These are phyloP conservation scores for Athalia circularis DNA, from an alignment of 2,888 invertebrate species.

Conservation along the genomic window DNA sequence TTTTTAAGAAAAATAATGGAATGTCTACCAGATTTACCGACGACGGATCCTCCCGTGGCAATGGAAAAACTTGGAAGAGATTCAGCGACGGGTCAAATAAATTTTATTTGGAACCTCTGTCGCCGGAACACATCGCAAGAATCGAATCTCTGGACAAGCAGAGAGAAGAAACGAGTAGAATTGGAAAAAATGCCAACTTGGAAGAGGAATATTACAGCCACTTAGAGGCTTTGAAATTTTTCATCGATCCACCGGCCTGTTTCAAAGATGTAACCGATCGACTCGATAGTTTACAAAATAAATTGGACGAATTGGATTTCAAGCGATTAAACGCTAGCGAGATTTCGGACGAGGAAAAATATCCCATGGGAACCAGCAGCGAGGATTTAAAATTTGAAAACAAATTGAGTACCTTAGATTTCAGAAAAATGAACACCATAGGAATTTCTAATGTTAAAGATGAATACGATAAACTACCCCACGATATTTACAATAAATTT, in stretches of 20 bases:
- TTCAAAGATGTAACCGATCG: slow-evolving; percentile 54
- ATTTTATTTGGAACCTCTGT: slow-evolving; percentile 44
- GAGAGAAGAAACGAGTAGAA: slow-evolving; percentile 25
- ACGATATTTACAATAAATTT: slow-evolving; percentile 4
- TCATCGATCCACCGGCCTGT: slow-evolving; percentile 62
- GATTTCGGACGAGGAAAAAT: not conserved
- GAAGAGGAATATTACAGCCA: slow-evolving; percentile 62
- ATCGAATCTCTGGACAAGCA: slow-evolving; percentile 44
- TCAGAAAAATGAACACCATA: slow-evolving; percentile 68
- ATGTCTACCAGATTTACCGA: slow-evolving; percentile 34
- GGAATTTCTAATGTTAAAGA: slow-evolving; percentile 55
- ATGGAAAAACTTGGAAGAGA: slow-evolving; percentile 16
- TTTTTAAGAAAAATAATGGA: slow-evolving; percentile 46
- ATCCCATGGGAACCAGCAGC: slow-evolving; percentile 49
- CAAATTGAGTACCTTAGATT: slow-evolving; percentile 66
- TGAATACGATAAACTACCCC: not conserved
- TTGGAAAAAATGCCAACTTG: slow-evolving; percentile 46
- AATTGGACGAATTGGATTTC: not conserved
- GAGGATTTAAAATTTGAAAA: slow-evolving; percentile 60
- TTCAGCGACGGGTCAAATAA: slow-evolving; percentile 42
- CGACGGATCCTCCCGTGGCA: slow-evolving; percentile 10
- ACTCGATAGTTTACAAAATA: not conserved
- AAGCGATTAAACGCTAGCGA: slow-evolving; percentile 9
- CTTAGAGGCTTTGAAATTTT: slow-evolving; percentile 63
- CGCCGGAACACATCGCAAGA: slow-evolving; percentile 23